Evolutionary conservation across 2,888 invertebrate genomes (phyloP).

Genomic region (Xanthostigma xanthostigma): DNA sequence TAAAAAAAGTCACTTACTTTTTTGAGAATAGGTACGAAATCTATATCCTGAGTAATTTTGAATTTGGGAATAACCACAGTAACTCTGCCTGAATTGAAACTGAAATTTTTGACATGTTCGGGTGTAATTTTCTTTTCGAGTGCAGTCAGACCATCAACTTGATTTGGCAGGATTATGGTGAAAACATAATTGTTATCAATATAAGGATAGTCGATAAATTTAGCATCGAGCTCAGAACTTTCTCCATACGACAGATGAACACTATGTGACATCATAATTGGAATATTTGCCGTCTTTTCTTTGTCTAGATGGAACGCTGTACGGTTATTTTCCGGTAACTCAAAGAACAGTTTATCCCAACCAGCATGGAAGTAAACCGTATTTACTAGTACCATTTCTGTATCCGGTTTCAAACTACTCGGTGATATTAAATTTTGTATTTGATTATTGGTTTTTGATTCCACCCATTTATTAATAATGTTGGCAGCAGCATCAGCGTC

Average conservation of each 20-base stretch:
- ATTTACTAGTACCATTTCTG: conserved; percentile 22
- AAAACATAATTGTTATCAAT: conserved; percentile 13
- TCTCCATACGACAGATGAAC: too few species aligned
- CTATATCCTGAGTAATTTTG: conserved; percentile 15
- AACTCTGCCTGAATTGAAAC: conserved; percentile 8
- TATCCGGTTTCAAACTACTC: conserved; percentile 13
- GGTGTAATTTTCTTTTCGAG: conserved; percentile 10
- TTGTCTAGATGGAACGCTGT: too few species aligned
- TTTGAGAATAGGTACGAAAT: conserved; percentile 37
- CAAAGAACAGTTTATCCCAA: conserved; percentile 12
- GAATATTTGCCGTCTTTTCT: too few species aligned
- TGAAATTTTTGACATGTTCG: conserved; percentile 3
- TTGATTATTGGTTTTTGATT: conserved; percentile 22
- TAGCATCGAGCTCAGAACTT: conserved; percentile 15
- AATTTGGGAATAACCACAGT: conserved; percentile 15
- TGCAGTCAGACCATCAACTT: conserved; percentile 8
- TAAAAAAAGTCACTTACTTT: conserved; percentile 34
- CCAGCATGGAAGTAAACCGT: conserved; percentile 23
- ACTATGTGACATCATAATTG: too few species aligned
- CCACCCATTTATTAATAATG: conserved; percentile 25
- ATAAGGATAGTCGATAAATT: conserved; percentile 21
- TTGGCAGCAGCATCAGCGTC: conserved; percentile 14
- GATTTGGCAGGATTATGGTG: conserved; percentile 14
- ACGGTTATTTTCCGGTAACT: too few species aligned
- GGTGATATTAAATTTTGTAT: conserved; percentile 20